A percentile compares a stretch with the other conserved stretches of the same genome.
Evolutionary conservation across 2,113 vertebrate genomes (phyloP).

Genomic region (Rallus limicola): DNA sequence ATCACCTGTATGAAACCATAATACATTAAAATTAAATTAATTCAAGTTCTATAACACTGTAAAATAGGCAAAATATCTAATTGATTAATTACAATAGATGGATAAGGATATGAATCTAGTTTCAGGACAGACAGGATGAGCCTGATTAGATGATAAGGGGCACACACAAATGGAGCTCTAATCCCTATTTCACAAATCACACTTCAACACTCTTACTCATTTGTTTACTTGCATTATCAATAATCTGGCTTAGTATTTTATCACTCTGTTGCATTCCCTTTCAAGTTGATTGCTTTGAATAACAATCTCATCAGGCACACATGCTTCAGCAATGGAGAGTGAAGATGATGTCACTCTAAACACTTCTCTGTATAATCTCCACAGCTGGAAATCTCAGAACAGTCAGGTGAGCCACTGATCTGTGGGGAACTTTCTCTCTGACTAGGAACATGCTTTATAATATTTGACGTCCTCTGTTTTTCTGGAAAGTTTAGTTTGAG

Average conservation of each 20-base stretch:
- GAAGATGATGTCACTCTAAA: not conserved
- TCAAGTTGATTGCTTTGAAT: conserved; percentile 21
- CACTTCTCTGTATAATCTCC: not conserved
- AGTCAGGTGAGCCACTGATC: not conserved
- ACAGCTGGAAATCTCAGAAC: not conserved
- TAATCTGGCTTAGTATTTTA: conserved; percentile 34
- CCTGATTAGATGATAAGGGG: conserved; percentile 28
- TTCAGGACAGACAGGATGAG: not conserved
- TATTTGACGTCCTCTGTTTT: not conserved
- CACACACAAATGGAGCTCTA: not conserved
- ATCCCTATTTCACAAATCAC: conserved; percentile 38
- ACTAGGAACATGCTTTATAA: not conserved
- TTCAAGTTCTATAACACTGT: not conserved
- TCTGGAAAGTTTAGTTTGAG: not conserved
- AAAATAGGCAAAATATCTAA: not conserved
- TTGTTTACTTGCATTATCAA: conserved; percentile 45
- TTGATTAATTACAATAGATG: not conserved
- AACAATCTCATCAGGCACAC: not conserved
- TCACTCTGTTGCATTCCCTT: conserved; percentile 12
- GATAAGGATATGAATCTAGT: not conserved
- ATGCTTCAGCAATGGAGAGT: not conserved
- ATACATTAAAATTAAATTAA: not conserved
- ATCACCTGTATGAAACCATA: not conserved
- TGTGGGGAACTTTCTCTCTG: not conserved
- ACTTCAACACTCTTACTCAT: not conserved